Percentiles rank a stretch among this genome's conserved stretches.
Evolutionary conservation across 53 echinoderm and acorn worm species (phyloP).

Genomic region (Glandiceps talaboti): DNA sequence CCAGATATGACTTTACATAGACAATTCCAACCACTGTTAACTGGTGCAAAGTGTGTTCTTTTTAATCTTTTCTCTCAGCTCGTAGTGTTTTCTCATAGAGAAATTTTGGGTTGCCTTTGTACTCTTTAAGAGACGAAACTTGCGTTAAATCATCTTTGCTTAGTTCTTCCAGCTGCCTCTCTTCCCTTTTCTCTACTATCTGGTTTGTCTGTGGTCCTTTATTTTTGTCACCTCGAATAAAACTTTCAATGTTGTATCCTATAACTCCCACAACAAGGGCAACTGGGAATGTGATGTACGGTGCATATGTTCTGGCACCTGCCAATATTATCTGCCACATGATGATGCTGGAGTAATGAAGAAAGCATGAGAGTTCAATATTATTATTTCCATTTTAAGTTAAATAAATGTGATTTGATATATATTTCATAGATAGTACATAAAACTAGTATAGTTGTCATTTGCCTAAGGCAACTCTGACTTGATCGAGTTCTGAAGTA

Average conservation of each 20-base stretch:
- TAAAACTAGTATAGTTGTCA: no score
- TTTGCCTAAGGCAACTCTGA: no score
- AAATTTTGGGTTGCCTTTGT: constrained; percentile 46
- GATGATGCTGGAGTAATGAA: no score
- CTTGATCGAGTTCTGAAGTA: no score
- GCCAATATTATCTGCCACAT: constrained; percentile 86
- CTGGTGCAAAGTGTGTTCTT: no score
- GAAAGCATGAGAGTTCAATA: no score
- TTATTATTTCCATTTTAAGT: no score
- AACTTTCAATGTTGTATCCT: constrained; percentile 72
- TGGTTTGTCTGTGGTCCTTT: constrained; percentile 34
- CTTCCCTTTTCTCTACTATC: constrained; percentile 72
- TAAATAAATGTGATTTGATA: no score
- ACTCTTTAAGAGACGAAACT: constrained; percentile 84
- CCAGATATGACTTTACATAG: no score
- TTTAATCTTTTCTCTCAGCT: background rate
- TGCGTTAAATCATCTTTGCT: constrained; percentile 50
- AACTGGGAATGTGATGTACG: constrained; percentile 74
- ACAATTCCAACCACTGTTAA: no score
- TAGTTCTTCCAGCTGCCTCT: constrained; percentile 45
- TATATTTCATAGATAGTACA: no score
- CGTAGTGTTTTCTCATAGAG: background rate
- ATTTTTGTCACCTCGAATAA: constrained; percentile 38
- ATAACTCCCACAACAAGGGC: constrained; percentile 75
- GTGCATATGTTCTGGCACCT: constrained; percentile 75